Percentiles rank a stretch among this genome's conserved stretches.
Evolutionary conservation across 2,113 vertebrate species (phyloP).

Genomic region (Leptodactylus fuscus): DNA sequence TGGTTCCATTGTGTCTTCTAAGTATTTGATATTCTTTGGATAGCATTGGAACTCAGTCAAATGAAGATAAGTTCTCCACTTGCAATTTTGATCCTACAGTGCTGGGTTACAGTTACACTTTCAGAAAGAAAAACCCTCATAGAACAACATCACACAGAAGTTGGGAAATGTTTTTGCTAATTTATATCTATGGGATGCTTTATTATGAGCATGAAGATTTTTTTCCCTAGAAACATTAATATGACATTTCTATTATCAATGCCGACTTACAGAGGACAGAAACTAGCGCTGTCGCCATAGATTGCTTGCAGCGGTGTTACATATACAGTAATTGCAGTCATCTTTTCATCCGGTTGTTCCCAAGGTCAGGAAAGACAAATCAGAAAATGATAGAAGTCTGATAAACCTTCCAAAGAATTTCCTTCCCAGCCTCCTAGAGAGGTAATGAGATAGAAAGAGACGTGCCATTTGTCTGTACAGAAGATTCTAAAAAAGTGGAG

Average conservation of each 20-base stretch:
- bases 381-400: conserved; percentile 29
- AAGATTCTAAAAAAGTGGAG: not conserved
- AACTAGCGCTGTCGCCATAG: not conserved
- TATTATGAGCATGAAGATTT: not conserved
- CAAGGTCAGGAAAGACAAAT: conserved; percentile 33
- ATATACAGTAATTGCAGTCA: conserved; percentile 33
- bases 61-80: too few species aligned
- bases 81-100: not conserved
- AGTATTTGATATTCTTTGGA: too few species aligned
- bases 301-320: not conserved
- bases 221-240: not conserved
- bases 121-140: not conserved
- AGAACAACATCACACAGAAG: too few species aligned
- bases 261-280: not conserved
- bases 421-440: not conserved
- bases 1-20: too few species aligned
- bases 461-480: not conserved
- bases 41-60: too few species aligned
- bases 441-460: conserved; percentile 31
- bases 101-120: not conserved
- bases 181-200: too few species aligned
- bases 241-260: not conserved
- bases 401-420: conserved; percentile 28
- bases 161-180: too few species aligned
- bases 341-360: conserved; percentile 27